phyloP scores from a whole-genome alignment of 2,888 invertebrate genomes.

The Tetragonula carbonaria region DNA sequence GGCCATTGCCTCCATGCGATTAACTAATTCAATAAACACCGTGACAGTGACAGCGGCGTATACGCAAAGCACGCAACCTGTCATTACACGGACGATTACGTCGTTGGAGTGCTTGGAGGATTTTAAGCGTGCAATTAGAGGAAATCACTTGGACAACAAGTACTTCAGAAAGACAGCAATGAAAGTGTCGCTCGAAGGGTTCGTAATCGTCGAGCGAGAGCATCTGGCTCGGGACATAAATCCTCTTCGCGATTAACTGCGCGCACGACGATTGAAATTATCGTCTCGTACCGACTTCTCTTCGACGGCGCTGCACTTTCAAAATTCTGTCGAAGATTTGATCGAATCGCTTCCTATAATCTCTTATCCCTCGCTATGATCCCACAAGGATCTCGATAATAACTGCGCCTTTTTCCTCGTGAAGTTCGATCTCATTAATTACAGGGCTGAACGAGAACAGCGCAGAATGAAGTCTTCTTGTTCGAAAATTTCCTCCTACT shows the following conservation, averaged over 20 bases:
- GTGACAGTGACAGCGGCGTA: slow-evolving; percentile 73
- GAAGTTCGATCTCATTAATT: background rate
- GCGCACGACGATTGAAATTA: background rate
- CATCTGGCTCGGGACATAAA: slow-evolving; percentile 9
- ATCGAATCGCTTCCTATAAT: no score
- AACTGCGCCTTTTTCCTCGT: no score
- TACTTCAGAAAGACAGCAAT: slow-evolving; percentile 31
- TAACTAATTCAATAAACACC: slow-evolving; percentile 77
- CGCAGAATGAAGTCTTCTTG: slow-evolving; percentile 23
- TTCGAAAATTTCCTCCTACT: slow-evolving; percentile 4
- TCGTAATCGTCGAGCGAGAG: slow-evolving; percentile 35
- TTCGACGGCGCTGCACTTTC: background rate
- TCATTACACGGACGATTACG: slow-evolving; percentile 76
- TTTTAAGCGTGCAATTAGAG: slow-evolving; percentile 73
- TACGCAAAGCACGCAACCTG: slow-evolving; percentile 65
- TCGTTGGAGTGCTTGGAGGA: slow-evolving; percentile 66
- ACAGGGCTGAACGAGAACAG: background rate
- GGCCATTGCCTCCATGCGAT: slow-evolving; percentile 45
- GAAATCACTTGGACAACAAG: slow-evolving; percentile 58
- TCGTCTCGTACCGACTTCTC: no score
- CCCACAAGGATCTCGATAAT: no score
- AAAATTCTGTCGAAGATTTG: background rate
- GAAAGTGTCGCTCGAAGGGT: slow-evolving; percentile 47
- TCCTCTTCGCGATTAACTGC: background rate
- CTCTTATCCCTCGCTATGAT: no score